Conservation (phyloP, 2,888 invertebrate genomes). For the Eilema griseolum region DNA sequence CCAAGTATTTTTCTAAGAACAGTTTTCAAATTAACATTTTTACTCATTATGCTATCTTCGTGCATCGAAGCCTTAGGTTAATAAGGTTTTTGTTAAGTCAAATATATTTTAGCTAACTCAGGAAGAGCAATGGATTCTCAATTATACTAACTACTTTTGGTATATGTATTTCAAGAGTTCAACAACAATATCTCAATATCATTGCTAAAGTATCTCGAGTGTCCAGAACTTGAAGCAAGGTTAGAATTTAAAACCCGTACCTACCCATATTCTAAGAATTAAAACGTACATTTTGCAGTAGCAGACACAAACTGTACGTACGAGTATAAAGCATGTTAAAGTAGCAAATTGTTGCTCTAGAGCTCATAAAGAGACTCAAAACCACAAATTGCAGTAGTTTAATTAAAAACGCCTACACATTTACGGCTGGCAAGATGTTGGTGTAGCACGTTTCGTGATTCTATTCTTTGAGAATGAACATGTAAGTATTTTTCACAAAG, state of each 20-base stretch:
- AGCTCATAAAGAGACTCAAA: background rate
- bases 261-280: background rate
- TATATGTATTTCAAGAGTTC: background rate
- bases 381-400: background rate
- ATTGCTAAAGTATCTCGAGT: too few species aligned
- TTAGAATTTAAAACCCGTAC: background rate
- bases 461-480: background rate
- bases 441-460: background rate
- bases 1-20: slow-evolving; percentile 18
- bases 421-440: background rate
- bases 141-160: background rate
- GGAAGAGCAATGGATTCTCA: background rate
- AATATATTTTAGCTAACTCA: background rate
- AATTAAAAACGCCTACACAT: background rate
- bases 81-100: slow-evolving; percentile 22
- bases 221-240: too few species aligned
- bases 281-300: background rate
- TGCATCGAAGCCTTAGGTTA: background rate
- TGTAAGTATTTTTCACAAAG: background rate
- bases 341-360: background rate
- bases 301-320: too few species aligned
- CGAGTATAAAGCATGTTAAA: too few species aligned
- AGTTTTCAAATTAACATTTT: slow-evolving; percentile 21
- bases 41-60: slow-evolving; percentile 2
- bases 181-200: too few species aligned